Evolutionary conservation across 2,113 vertebrate genomes (phyloP).

Genomic region (Spilogale gracilis): DNA sequence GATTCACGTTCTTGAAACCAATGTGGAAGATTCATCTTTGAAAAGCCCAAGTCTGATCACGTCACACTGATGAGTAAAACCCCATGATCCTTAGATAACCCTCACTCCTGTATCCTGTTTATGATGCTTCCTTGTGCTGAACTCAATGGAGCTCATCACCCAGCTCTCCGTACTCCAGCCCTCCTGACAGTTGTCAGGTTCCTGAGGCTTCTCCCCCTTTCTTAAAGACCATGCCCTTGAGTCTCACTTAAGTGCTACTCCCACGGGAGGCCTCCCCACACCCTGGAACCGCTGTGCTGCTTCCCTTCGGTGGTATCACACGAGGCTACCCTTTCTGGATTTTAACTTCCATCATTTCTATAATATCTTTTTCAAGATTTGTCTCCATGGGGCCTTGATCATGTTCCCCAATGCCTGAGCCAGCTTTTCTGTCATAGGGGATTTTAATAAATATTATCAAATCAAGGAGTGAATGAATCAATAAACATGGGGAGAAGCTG

Average conservation of each 20-base stretch:
- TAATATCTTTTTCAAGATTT: neutral
- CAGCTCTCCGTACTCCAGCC: neutral
- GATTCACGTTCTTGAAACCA: neutral
- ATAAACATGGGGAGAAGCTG: neutral
- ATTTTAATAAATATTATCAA: slow-evolving; percentile 7
- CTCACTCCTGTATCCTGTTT: neutral
- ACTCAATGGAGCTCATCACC: neutral
- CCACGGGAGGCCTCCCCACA: neutral
- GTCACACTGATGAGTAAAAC: neutral
- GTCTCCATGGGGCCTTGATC: neutral
- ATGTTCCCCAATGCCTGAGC: neutral
- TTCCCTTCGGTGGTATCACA: neutral
- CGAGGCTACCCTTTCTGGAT: neutral
- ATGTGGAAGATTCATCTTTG: neutral
- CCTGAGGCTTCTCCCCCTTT: neutral
- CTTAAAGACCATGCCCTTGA: neutral
- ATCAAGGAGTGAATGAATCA: neutral
- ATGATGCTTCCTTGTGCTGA: neutral
- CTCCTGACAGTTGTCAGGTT: neutral
- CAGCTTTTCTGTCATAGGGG: neutral
- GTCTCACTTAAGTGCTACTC: neutral
- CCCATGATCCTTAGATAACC: neutral
- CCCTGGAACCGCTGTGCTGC: neutral
- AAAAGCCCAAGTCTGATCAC: neutral
- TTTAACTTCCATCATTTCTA: neutral